Conservation (phyloP, 2,113 vertebrate genomes). For the Clarias batrachus region DNA sequence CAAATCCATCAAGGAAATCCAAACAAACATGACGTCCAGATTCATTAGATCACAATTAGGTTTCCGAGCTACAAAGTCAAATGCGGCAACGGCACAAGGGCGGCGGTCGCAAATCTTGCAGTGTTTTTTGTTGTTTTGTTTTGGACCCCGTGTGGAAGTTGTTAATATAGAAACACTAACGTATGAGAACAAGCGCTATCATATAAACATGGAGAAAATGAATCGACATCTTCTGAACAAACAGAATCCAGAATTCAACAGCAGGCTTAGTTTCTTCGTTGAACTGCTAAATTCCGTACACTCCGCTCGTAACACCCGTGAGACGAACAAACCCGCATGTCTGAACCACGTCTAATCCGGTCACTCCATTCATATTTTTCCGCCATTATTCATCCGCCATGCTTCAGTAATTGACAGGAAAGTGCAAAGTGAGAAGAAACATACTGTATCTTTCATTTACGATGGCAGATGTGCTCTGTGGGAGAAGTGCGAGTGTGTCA, state of each 20-base stretch:
- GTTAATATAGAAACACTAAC: not conserved
- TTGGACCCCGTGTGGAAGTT: not conserved
- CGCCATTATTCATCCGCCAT: conserved; percentile 56
- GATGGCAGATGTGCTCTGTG: conserved; percentile 56
- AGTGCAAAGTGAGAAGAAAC: conserved; percentile 47
- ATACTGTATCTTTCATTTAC: conserved; percentile 49
- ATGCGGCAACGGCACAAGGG: not conserved
- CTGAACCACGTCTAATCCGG: not conserved
- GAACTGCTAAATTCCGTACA: not conserved
- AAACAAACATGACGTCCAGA: not conserved
- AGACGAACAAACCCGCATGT: not conserved
- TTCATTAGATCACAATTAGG: not conserved
- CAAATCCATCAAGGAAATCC: not conserved
- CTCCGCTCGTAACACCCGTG: no score
- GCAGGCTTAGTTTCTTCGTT: not conserved
- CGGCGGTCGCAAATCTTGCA: not conserved
- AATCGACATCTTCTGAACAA: not conserved
- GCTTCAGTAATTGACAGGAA: conserved; percentile 64
- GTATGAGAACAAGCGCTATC: not conserved
- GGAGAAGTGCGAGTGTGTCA: not conserved
- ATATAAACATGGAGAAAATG: not conserved
- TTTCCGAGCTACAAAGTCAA: not conserved
- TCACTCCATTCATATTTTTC: not conserved
- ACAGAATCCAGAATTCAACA: not conserved
- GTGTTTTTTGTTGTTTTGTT: not conserved